phyloP scores from a whole-genome alignment of 2,797 vertebrate genomes.

The Thalassophryne amazonica region DNA sequence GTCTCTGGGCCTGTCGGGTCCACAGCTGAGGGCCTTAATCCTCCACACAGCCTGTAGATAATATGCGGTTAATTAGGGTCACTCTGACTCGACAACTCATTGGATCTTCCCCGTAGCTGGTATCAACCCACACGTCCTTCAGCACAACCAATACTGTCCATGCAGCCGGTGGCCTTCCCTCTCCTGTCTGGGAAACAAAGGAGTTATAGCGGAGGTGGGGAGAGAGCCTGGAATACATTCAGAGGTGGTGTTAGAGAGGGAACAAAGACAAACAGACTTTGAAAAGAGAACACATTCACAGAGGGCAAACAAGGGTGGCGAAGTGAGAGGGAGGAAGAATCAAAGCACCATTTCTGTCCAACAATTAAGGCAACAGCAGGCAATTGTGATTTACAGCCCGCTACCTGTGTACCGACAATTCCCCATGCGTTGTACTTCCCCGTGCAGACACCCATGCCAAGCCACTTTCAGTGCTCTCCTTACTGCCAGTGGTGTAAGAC shows the following conservation, averaged over 20 bases:
- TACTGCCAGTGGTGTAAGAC: constrained; percentile 69
- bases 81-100: constrained; percentile 66
- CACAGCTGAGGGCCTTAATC: constrained; percentile 68
- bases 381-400: constrained; percentile 61
- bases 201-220: constrained; percentile 30
- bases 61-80: constrained; percentile 81
- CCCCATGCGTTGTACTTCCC: constrained; percentile 46
- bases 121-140: constrained; percentile 70
- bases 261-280: constrained; percentile 33
- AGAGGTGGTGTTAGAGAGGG: constrained; percentile 16
- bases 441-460: constrained; percentile 61
- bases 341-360: constrained; percentile 36
- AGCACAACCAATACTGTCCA: constrained; percentile 38
- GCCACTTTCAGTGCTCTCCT: constrained; percentile 57
- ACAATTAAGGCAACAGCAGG: constrained; percentile 64
- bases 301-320: constrained; percentile 22
- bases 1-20: constrained; percentile 52
- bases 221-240: constrained; percentile 34
- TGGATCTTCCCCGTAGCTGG: constrained; percentile 63
- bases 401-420: constrained; percentile 68
- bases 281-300: constrained; percentile 10
- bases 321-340: constrained; percentile 30
- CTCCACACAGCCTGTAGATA: constrained; percentile 73
- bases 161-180: constrained; percentile 21
- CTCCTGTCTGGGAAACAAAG: constrained; percentile 40